phyloP scores from a whole-genome alignment of 2,888 invertebrate species.

The Harpalus rubripes region DNA sequence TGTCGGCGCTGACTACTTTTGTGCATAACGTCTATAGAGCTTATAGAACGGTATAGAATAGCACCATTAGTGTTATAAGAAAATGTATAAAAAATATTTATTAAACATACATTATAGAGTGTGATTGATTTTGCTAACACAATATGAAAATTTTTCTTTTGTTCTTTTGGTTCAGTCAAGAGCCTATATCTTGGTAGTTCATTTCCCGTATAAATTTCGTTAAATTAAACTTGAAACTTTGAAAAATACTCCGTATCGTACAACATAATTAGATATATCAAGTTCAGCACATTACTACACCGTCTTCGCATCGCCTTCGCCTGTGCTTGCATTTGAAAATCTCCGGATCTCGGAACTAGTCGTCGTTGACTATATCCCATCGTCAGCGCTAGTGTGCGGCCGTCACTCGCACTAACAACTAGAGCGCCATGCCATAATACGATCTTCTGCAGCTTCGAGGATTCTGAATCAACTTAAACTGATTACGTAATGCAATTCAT shows the following conservation, averaged over 20 bases:
- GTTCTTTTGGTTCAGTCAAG: too few species aligned
- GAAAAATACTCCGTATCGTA: slow-evolving; percentile 1
- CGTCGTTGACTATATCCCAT: slow-evolving; percentile 23
- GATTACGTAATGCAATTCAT: slow-evolving; percentile 67
- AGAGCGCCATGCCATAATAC: slow-evolving; percentile 51
- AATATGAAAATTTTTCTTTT: too few species aligned
- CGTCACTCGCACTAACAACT: slow-evolving; percentile 41
- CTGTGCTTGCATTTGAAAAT: neutral
- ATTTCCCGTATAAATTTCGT: neutral
- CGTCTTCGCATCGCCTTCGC: neutral
- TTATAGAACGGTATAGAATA: too few species aligned
- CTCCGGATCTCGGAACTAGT: slow-evolving; percentile 15
- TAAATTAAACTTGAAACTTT: neutral
- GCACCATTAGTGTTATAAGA: too few species aligned
- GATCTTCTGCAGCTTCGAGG: slow-evolving; percentile 61
- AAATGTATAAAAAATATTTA: too few species aligned
- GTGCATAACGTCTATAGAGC: too few species aligned
- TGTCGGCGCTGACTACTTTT: too few species aligned
- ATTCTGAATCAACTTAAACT: slow-evolving; percentile 63
- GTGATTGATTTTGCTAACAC: too few species aligned
- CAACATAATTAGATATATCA: slow-evolving; percentile 29
- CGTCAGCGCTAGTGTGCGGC: slow-evolving; percentile 39
- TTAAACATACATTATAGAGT: too few species aligned
- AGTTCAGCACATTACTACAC: slow-evolving; percentile 21
- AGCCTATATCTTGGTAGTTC: neutral